These are phyloP conservation scores for Elysia chlorotica DNA, from an alignment of 1,140 invertebrate species.

Conservation along the genomic window DNA sequence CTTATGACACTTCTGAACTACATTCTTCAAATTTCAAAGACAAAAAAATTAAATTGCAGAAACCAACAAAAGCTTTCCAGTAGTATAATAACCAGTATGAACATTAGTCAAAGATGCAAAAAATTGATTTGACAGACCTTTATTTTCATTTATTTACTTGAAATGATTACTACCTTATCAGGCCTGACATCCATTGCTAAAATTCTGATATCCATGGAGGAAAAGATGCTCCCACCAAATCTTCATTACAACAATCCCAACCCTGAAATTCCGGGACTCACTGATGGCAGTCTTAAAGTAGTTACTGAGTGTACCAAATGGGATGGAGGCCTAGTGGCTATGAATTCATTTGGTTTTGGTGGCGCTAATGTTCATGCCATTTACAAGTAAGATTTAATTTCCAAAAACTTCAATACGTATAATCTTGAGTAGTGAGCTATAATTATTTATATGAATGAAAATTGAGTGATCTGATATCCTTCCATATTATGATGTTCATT, in stretches of 20 bases:
- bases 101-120: no score
- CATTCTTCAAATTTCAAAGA: no score
- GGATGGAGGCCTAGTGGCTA: constrained; percentile 81
- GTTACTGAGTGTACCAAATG: constrained; percentile 79
- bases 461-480: no score
- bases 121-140: no score
- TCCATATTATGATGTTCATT: no score
- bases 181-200: constrained; percentile 89
- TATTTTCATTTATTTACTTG: neutral
- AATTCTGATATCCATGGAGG: constrained; percentile 87
- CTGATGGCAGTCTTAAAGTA: constrained; percentile 85
- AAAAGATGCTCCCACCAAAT: constrained; percentile 84
- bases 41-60: no score
- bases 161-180: constrained; percentile 9
- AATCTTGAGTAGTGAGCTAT: no score
- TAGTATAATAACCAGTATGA: no score
- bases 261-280: constrained; percentile 83
- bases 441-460: no score
- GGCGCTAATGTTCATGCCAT: constrained; percentile 94
- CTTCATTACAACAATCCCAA: constrained; percentile 89
- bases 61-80: no score
- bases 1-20: no score
- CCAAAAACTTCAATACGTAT: no score
- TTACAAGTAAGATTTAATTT: constrained; percentile 71
- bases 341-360: constrained; percentile 98